Base-by-base conservation (phyloP, 2,797 vertebrate genomes). In the Gastrophryne carolinensis region DNA sequence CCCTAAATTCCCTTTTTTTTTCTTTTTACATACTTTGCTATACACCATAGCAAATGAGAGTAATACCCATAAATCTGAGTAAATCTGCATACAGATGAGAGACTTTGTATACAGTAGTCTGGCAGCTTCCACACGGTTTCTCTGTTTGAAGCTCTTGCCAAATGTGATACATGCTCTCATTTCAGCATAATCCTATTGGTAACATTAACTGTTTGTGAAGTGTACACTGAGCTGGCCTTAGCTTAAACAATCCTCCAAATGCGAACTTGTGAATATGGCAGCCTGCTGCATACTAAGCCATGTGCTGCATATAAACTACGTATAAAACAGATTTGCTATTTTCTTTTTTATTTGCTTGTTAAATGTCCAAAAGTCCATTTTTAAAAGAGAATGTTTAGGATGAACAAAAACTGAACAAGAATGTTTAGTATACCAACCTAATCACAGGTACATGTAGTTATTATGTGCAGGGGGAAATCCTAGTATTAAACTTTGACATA, bases 141-240 rank as follows among this genome's bases (percentile, higher is more conserved):
- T 73, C 47, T 76, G 73, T 76, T 76, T 70, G 73, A 76, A 70
- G 73, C 70, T 63, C 37, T 70, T 76, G 73, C 73, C 73, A 70
- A 75, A 30, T 75, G 64, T 56, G 41, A 70, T 76, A 34, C 65
- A 76, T 54, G 73, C 57, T 76, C 65, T 76, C 53, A 75, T 75
- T 70, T 76, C 73, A 37, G 34, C 30, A 63, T 76, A 76, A 76
- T 76, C 73, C 57, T 70, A 52, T 71, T 70, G 66, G 49, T 70
- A 70, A 62, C 49, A 64, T 70, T 71, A 70, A 63, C 66, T 77
- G 35, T 77, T 70, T 66, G 29, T 64, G 56, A 44, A 71, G 58
- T 56, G 58, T 70, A 68, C 35, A 64, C 57, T 63, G 58, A 70
- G 30, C 52, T 70, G 34, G 57, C 39, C 61, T 62, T 44, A 52